These are phyloP conservation scores for Lochmaea capreae DNA, from an alignment of 2,888 invertebrate species.

Conservation along the genomic window DNA sequence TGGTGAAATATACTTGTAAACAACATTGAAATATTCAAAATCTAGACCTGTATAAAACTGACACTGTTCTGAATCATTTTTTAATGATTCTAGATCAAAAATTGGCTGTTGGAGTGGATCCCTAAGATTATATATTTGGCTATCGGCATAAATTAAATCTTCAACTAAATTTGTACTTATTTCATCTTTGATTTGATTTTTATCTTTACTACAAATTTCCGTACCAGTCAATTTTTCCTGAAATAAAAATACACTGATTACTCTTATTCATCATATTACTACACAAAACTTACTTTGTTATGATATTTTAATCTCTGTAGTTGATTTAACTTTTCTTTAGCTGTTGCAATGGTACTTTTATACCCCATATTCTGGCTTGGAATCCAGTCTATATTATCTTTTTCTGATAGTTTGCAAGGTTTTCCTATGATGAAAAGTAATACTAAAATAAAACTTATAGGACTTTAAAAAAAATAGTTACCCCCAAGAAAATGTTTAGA, in stretches of 20 bases:
- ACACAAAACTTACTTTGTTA: too few relatives aligned
- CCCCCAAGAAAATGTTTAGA: slow-evolving; percentile 7
- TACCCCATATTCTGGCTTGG: slow-evolving; percentile 14
- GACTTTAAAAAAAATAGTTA: slow-evolving; percentile 4
- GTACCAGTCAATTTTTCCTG: slow-evolving; percentile 6
- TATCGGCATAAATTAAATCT: slow-evolving; percentile 6
- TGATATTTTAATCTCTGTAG: too few relatives aligned
- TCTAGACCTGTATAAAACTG: slow-evolving; percentile 15
- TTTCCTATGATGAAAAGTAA: too few relatives aligned
- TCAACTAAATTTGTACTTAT: background rate
- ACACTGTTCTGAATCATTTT: slow-evolving; percentile 19
- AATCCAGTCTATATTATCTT: slow-evolving; percentile 16
- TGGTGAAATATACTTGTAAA: background rate
- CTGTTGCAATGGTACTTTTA: background rate
- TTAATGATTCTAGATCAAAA: slow-evolving; percentile 17
- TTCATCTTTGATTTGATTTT: slow-evolving; percentile 12
- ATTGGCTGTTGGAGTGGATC: slow-evolving; percentile 5
- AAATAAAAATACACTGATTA: background rate
- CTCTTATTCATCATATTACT: too few relatives aligned
- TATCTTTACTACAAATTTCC: background rate
- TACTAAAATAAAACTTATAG: too few relatives aligned
- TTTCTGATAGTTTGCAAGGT: background rate
- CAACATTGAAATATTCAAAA: slow-evolving; percentile 16
- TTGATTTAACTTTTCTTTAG: background rate
- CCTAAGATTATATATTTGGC: slow-evolving; percentile 1